Conservation (phyloP, 53 echinoderm and acorn worm species). For the Pentamera pediparva region DNA sequence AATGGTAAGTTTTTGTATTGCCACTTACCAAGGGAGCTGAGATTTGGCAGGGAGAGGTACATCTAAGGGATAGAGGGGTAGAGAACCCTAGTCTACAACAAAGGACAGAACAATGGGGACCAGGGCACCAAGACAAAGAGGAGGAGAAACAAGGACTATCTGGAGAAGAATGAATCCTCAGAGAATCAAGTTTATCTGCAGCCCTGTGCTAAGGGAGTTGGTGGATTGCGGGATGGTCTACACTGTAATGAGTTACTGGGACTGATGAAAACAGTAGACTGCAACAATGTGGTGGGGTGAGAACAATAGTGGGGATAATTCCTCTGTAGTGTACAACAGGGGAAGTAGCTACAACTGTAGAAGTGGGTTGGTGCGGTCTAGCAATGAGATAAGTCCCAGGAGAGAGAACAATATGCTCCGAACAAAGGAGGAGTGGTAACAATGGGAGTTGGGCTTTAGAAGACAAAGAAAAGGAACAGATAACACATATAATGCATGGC, state of each 20-base stretch:
- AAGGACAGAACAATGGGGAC: conserved; percentile 17
- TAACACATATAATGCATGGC: neutral
- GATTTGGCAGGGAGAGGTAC: conserved; percentile 40
- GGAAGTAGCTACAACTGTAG: too few relatives aligned
- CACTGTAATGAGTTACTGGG: conserved; percentile 36
- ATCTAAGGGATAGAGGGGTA: conserved; percentile 6
- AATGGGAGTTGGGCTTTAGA: conserved; percentile 31
- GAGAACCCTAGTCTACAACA: conserved; percentile 31
- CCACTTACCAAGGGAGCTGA: too few relatives aligned
- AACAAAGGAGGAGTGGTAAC: neutral
- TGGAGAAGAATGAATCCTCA: neutral
- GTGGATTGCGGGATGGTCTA: conserved; percentile 34
- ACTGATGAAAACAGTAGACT: conserved; percentile 60
- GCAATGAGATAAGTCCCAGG: neutral
- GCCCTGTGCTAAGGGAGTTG: too few relatives aligned
- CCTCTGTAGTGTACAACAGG: conserved; percentile 12
- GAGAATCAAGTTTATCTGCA: too few relatives aligned
- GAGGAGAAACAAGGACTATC: neutral
- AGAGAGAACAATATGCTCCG: neutral
- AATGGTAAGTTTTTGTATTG: too few relatives aligned
- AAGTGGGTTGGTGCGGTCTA: conserved; percentile 10
- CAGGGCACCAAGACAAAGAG: too few relatives aligned
- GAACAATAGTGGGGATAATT: conserved; percentile 1
- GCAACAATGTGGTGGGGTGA: conserved; percentile 14
- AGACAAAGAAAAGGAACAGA: too few relatives aligned